Evolutionary conservation across 35 echinoderm and acorn worm species (phyloP), one percentile per base, ranked within the genome.

Genomic region (Stichopus chloronotus): DNA sequence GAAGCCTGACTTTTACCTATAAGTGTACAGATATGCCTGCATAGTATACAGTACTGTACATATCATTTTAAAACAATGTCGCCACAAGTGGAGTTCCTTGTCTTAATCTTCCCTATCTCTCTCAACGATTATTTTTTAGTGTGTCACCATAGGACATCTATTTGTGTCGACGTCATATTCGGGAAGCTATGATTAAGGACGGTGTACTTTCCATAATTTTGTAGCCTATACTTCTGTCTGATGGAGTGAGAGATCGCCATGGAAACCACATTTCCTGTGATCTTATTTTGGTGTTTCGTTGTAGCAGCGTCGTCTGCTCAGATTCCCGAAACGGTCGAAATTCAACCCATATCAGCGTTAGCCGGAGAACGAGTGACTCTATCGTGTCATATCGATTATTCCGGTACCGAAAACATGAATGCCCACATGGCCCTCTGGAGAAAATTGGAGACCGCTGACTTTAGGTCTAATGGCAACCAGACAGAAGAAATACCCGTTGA

Each of bases 351-450:
- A 21, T 63, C 86, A 6, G 57, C 86, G 10, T 24, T 88, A 22
- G 86, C 11, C 0, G 86, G 86, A 12, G 57, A 88, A 52, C 57
- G 86, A 30, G 86, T 88, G 11, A 63, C 86, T 11, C 86, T 88
- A 4, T 63, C 57, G n/a, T 88, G 86, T 52, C 57, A 25, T 58
- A 69, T 88, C 20, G 59, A 69, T 57, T 88, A 63, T 21, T 30
- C 54, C 9, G 19, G 86, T 9, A 69, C 86, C 17, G 86, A 20
- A n/a, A 88, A 88, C 58, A 63, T 88, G 86, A 88, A 88, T 52
- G 22, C 57, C 7, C 86, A 88, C 17, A 88, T 88, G 86, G 61
- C 58, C 57, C 56, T 91, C 14, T 91, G 88, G 88, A 55, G 88
- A 12, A 91, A 91, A 53, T 53, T 91, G 0, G 86, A 61, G 5